phyloP scores from a whole-genome alignment of 2,113 vertebrate genomes.

The Bucco capensis region DNA sequence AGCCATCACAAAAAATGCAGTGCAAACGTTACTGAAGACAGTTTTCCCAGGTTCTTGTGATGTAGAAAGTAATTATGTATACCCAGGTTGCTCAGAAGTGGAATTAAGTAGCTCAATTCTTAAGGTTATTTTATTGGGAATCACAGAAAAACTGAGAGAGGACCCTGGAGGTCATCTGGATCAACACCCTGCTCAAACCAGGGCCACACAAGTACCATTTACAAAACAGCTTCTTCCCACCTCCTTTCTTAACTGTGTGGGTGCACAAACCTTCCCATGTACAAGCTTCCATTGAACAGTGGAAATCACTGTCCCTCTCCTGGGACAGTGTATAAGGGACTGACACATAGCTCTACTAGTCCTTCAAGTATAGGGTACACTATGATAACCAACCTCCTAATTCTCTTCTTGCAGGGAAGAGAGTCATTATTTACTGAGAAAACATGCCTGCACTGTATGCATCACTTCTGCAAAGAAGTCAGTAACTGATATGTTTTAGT shows the following conservation, averaged over 20 bases:
- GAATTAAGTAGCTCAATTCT: background rate
- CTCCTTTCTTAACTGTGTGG: background rate
- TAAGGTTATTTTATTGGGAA: background rate
- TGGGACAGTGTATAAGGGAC: rapidly evolving
- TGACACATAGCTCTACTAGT: background rate
- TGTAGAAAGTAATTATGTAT: conserved; percentile 26
- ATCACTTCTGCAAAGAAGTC: background rate
- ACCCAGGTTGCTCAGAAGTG: background rate
- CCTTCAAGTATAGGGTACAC: background rate
- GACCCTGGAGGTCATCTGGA: background rate
- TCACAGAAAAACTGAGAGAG: background rate
- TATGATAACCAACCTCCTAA: background rate
- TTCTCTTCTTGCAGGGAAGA: background rate
- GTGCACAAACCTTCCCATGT: rapidly evolving
- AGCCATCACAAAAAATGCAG: conserved; percentile 33
- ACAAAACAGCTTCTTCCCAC: background rate
- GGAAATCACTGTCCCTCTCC: background rate
- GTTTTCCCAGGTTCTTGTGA: conserved; percentile 24
- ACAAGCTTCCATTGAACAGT: background rate
- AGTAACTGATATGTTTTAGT: background rate
- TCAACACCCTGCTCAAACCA: background rate
- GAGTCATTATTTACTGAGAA: background rate
- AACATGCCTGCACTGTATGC: background rate
- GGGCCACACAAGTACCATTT: background rate
- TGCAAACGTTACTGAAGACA: conserved; percentile 27